Base-by-base conservation (phyloP, 2,888 invertebrate species). In the Hirtodrosophila trivittata region DNA sequence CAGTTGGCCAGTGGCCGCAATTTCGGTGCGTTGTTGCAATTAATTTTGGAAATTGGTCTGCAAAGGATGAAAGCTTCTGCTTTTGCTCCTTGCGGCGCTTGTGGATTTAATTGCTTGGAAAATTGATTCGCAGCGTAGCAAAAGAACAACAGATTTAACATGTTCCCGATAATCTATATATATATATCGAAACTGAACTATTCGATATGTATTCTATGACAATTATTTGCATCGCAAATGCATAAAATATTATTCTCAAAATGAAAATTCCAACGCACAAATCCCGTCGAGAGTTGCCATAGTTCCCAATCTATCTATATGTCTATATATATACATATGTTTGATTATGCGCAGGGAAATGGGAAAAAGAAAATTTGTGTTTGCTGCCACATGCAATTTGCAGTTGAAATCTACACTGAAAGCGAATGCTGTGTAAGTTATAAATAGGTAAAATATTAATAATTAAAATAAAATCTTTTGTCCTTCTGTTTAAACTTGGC, bases 31-130 rank as follows among this genome's bases (percentile, higher is more conserved):
- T 69, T 65, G 66, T 71, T 71, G 83, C 80, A 75, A 86, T 82
- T 86, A 75, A 86, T 80, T 86, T 46, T 47, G 52, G 5, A 60
- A 78, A 83, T 78, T 86, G 84, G 66, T 77, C n/a, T n/a, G 18
- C 78, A 86, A 66, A 21, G 18, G 18, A 21, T 21, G n/a, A 28
- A 28, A 3, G 28, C 28, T 8, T 28, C n/a, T 28, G 7, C 28
- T 9, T 28, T 21, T 13, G 3, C 14, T 32, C 9, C n/a, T 16
- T n/a, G 66, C 52, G 45, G 28, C 43, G 26, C 18, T 18, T 26
- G 18, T 45, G 32, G 25, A 73, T 66, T 73, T 68, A 81, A 81
- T 86, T 80, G 76, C 67, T 75, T 78, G 83, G 72, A 78, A 80
- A 80, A 80, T 83, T 75, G 49, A 85, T 75, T 72, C 30, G 37